These are phyloP conservation scores for Ptychobarbus kaznakovi DNA, from an alignment of 2,797 vertebrate genomes.

Conservation along the genomic window DNA sequence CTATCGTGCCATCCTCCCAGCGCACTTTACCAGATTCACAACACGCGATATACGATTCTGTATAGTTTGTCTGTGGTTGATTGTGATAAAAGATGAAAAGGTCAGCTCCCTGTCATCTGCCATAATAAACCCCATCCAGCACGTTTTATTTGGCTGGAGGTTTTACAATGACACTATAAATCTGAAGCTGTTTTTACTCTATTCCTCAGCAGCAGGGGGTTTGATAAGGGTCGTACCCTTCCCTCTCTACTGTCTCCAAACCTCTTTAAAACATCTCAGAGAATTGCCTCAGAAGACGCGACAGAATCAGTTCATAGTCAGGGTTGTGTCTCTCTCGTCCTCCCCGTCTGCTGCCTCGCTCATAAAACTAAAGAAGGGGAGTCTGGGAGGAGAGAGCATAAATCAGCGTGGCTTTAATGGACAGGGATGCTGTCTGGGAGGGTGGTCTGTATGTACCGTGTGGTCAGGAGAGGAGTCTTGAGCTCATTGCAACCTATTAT, in stretches of 20 bases:
- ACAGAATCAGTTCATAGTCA: slow-evolving; percentile 14
- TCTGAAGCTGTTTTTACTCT: slow-evolving; percentile 22
- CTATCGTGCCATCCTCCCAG: slow-evolving; percentile 9
- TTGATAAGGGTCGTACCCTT: slow-evolving; percentile 29
- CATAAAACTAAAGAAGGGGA: slow-evolving; percentile 36
- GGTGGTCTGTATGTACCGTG: slow-evolving; percentile 17
- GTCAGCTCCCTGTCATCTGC: slow-evolving; percentile 30
- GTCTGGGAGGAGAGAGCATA: slow-evolving; percentile 29
- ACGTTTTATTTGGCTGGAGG: slow-evolving; percentile 40
- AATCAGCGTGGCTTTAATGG: slow-evolving; percentile 39
- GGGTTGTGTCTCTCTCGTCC: slow-evolving; percentile 28
- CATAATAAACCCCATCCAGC: slow-evolving; percentile 31
- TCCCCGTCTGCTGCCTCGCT: slow-evolving; percentile 27
- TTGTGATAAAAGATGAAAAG: slow-evolving; percentile 23
- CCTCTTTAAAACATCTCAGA: slow-evolving; percentile 42
- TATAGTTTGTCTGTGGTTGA: slow-evolving; percentile 21
- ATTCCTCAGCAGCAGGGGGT: slow-evolving; percentile 2
- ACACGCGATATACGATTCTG: not conserved
- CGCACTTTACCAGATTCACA: slow-evolving; percentile 11
- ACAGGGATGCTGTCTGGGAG: slow-evolving; percentile 29
- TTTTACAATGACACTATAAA: slow-evolving; percentile 42
- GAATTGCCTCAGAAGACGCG: slow-evolving; percentile 11
- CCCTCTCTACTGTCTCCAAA: slow-evolving; percentile 39
- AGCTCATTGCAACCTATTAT: slow-evolving; percentile 10
- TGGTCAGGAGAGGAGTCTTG: slow-evolving; percentile 22